Conservation (phyloP, 1,140 invertebrate genomes). For the Pseudomyrmex gracilis region DNA sequence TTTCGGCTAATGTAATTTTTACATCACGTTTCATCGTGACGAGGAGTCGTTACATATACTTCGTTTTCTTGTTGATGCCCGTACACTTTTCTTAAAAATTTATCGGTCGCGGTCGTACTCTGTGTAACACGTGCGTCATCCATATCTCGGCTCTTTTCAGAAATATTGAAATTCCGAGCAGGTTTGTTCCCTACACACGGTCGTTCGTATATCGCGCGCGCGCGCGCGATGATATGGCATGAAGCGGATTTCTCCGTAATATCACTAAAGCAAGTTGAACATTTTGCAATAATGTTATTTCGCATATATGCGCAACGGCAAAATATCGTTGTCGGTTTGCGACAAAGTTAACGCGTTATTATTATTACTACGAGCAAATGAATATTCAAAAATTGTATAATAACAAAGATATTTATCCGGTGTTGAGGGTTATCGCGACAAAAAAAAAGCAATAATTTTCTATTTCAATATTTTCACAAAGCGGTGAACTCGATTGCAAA, state of each 20-base stretch:
- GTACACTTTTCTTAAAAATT: conserved; percentile 46
- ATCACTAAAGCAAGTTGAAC: not conserved
- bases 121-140: not conserved
- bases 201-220: not conserved
- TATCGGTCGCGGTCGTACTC: not conserved
- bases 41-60: not conserved
- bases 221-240: conserved; percentile 29
- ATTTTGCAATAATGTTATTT: not conserved
- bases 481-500: not conserved
- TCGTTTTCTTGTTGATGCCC: not conserved
- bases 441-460: not conserved
- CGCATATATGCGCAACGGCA: too few relatives aligned
- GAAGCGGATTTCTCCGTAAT: conserved; percentile 6
- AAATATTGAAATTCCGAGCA: conserved; percentile 61
- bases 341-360: too few relatives aligned
- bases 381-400: too few relatives aligned
- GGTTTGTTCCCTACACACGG: conserved; percentile 1
- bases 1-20: conserved; percentile 39
- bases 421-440: not conserved
- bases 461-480: not conserved
- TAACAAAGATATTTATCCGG: not conserved
- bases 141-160: not conserved
- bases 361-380: too few relatives aligned
- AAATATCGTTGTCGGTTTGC: too few relatives aligned
- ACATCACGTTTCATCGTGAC: not conserved